Conservation (phyloP, 2,888 invertebrate species). For the Drosophila greeni region DNA sequence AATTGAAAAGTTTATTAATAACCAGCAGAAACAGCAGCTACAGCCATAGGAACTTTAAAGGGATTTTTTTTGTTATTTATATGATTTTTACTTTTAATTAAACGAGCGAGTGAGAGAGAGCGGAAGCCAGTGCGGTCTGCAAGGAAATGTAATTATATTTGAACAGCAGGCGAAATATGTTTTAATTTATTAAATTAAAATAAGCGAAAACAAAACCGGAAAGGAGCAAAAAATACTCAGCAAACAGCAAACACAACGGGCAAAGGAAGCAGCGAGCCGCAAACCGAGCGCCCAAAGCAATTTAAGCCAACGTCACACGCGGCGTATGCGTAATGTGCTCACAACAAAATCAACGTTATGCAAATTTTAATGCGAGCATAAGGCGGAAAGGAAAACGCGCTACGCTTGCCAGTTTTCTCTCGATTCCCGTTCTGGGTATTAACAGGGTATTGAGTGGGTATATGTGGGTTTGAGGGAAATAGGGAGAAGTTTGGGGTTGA, state of each 20-base stretch:
- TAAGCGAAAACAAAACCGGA: constrained; percentile 42
- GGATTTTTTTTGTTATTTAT: constrained; percentile 23
- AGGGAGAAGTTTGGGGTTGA: background rate
- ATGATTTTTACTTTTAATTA: constrained; percentile 60
- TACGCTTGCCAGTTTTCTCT: constrained; percentile 37
- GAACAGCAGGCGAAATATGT: constrained; percentile 64
- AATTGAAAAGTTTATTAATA: constrained; percentile 72
- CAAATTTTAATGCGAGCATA: constrained; percentile 60
- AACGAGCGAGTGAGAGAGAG: constrained; percentile 40
- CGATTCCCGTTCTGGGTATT: constrained; percentile 12
- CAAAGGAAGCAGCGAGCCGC: constrained; percentile 37
- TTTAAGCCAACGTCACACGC: constrained; percentile 40
- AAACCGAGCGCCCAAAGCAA: constrained; percentile 44
- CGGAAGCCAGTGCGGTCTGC: constrained; percentile 10
- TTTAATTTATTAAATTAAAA: constrained; percentile 71
- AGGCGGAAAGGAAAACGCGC: constrained; percentile 48
- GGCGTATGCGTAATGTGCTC: constrained; percentile 49
- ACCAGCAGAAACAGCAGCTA: constrained; percentile 46
- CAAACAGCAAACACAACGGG: constrained; percentile 21
- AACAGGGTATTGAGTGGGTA: constrained; percentile 9
- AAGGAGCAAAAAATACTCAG: background rate
- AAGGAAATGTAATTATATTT: constrained; percentile 66
- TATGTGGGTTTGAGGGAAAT: background rate
- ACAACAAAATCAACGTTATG: constrained; percentile 62
- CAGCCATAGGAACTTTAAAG: constrained; percentile 47